phyloP scores from a whole-genome alignment of 2,797 vertebrate genomes.

The Pteropus rufus region DNA sequence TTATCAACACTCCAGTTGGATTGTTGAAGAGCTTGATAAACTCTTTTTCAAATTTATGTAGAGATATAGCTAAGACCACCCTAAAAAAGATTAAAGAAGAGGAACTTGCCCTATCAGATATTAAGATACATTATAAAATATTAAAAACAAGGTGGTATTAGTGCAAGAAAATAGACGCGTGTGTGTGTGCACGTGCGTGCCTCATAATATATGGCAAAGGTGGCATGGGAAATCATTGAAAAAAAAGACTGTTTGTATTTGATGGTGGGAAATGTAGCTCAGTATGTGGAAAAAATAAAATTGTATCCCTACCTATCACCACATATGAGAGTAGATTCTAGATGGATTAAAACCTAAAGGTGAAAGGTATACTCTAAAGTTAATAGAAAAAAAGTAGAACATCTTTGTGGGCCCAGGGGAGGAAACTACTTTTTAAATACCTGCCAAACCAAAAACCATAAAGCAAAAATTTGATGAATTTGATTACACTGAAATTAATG shows the following conservation, averaged over 20 bases:
- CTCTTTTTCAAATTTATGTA: background rate
- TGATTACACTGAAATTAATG: background rate
- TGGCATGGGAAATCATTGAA: background rate
- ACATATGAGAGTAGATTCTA: constrained; percentile 2
- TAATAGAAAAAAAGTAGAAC: background rate
- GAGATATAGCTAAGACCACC: background rate
- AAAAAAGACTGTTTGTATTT: constrained; percentile 36
- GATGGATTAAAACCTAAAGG: background rate
- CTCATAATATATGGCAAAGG: background rate
- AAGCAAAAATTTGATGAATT: background rate
- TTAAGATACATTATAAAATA: background rate
- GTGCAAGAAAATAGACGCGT: background rate
- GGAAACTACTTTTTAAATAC: background rate
- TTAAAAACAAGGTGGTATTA: constrained; percentile 25
- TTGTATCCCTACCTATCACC: background rate
- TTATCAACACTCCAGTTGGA: background rate
- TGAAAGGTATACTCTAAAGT: constrained; percentile 2
- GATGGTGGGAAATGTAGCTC: background rate
- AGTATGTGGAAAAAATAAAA: constrained; percentile 19
- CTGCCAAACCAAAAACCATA: background rate
- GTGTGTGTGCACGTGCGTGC: background rate
- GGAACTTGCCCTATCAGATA: background rate
- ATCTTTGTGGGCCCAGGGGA: background rate
- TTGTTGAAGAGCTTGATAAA: constrained; percentile 17
- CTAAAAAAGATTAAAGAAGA: background rate